phyloP scores from a whole-genome alignment of 2,113 vertebrate species.

The Pao palembangensis region DNA sequence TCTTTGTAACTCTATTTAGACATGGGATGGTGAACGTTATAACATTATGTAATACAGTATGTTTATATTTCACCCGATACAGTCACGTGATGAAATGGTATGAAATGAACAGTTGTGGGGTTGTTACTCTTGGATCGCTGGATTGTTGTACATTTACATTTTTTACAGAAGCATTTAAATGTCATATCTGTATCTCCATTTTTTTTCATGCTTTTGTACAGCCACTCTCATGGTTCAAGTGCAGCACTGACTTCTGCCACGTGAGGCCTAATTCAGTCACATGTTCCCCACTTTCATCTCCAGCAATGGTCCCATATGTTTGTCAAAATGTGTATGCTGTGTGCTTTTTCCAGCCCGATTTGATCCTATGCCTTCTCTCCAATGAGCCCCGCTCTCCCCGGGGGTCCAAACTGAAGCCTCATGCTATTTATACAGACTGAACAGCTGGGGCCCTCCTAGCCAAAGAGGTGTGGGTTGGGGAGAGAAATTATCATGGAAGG shows the following conservation, averaged over 20 bases:
- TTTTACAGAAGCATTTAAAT: too few species aligned
- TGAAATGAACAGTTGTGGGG: too few species aligned
- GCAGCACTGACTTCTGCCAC: conserved; percentile 55
- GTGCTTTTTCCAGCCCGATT: conserved; percentile 76
- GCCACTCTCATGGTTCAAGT: conserved; percentile 33
- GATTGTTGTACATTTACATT: too few species aligned
- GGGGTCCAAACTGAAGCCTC: conserved; percentile 67
- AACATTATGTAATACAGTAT: too few species aligned
- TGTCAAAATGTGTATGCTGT: conserved; percentile 75
- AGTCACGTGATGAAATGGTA: too few species aligned
- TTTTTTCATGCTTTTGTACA: background rate
- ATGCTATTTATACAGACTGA: conserved; percentile 79
- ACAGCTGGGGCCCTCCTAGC: conserved; percentile 80
- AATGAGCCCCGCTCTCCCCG: conserved; percentile 67
- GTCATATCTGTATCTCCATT: conserved; percentile 6
- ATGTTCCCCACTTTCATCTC: conserved; percentile 68
- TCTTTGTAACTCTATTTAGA: too few species aligned
- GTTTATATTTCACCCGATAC: too few species aligned
- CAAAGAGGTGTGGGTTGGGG: conserved; percentile 63
- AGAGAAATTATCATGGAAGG: conserved; percentile 70
- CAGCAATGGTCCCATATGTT: conserved; percentile 79
- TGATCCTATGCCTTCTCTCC: conserved; percentile 72
- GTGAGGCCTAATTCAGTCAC: conserved; percentile 70
- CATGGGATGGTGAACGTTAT: too few species aligned
- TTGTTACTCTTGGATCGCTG: too few species aligned